Evolutionary conservation across 2,797 vertebrate genomes (phyloP), one percentile per base, ranked within the genome.

Genomic region (Setipinna tenuifilis): DNA sequence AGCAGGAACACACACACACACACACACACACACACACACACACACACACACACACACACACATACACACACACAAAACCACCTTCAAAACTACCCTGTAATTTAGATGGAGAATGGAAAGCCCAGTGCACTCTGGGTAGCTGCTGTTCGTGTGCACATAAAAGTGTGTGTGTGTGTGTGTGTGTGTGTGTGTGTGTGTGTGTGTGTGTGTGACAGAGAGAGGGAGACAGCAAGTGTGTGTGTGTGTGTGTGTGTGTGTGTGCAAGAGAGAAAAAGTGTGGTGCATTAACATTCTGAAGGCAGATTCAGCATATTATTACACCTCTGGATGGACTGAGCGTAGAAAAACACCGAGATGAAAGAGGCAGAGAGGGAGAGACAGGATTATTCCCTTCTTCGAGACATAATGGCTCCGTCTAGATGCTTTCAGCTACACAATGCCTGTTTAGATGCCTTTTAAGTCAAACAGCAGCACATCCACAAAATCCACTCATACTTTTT

Each of bases 31-130:
- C 17, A 54, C 19, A 86, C 23, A 62, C 31, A 31, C 54, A 31
- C 78, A 81, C 0, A 50, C 25, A 61, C 58, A 65, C 35, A 68
- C 44, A 75, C 17, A 54, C 19, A 86, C 23, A 62, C 31, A 31
- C 54, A 86, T 82, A 41, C 83, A 71, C n/a, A 81, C 57, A 81
- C 48, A 82, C 50, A 81, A 68, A 83, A 80, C 83, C 83, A 90
- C 87, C 85, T 87, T 82, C 88, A 89, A 65, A 90, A 87, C 89
- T 89, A 89, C 89, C 89, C 89, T 90, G 89, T 90, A 90, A 90
- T 90, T 90, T 90, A 90, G 88, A 86, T 89, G 89, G 87, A 90
- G 88, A 81, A 86, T 89, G 85, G 86, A 85, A 89, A 88, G 58
- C 87, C 86, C 54, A 71, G 84, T 90, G 89, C 87, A 90, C 86